Percentiles rank a stretch among this genome's conserved stretches.
phyloP scores from a whole-genome alignment of 2,797 vertebrate genomes.

The Enteromius unitaeniatus region DNA sequence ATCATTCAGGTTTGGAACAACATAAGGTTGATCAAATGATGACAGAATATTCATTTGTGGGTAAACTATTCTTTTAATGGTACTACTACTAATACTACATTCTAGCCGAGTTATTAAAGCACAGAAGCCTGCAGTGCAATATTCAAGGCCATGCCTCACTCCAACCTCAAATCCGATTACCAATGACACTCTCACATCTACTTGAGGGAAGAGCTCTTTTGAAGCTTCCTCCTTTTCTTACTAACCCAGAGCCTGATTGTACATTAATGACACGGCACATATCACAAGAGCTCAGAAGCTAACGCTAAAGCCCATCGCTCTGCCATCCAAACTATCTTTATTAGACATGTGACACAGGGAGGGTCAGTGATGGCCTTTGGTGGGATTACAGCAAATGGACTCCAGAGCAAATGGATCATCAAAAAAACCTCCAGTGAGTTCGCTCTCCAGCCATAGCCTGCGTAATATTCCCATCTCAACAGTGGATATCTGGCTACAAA shows the following conservation, averaged over 20 bases:
- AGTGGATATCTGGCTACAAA: conserved; percentile 57
- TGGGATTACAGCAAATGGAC: conserved; percentile 49
- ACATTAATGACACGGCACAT: conserved; percentile 29
- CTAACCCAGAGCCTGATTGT: conserved; percentile 34
- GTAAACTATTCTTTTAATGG: conserved; percentile 37
- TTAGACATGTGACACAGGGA: conserved; percentile 54
- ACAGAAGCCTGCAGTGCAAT: conserved; percentile 10
- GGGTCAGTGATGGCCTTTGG: conserved; percentile 49
- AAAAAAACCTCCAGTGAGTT: conserved; percentile 2
- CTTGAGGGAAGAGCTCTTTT: conserved; percentile 19
- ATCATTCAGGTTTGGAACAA: background rate
- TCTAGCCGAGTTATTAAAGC: conserved; percentile 57
- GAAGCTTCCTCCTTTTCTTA: conserved; percentile 27
- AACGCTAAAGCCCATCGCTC: conserved; percentile 17
- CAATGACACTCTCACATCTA: conserved; percentile 13
- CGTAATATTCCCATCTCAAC: conserved; percentile 61
- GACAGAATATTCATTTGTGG: background rate
- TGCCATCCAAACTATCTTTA: conserved; percentile 55
- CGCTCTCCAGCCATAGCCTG: conserved; percentile 3
- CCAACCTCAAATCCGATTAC: conserved; percentile 73
- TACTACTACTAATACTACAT: conserved; percentile 68
- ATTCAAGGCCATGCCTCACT: conserved; percentile 55
- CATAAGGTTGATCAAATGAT: background rate
- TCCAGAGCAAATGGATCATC: conserved; percentile 28
- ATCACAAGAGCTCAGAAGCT: conserved; percentile 28